Evolutionary conservation across 1,140 invertebrate species (phyloP), one percentile per base, ranked within the genome.

Genomic region (Heterodera schachtii): DNA sequence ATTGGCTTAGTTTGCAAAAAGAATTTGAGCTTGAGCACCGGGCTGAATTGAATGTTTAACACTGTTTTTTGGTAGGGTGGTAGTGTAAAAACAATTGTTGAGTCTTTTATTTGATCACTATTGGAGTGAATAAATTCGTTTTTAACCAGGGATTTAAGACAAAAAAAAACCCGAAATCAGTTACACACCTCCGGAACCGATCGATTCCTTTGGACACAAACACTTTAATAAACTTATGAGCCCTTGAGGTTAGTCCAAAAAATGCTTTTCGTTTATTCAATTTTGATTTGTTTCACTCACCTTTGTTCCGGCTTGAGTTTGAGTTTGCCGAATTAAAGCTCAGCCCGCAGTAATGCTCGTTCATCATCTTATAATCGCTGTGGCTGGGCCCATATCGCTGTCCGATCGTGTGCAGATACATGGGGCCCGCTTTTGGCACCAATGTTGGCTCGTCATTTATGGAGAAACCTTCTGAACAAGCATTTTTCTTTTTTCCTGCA

Each of bases 371-470:
- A 46, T 80, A 31, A 82, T 81, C 80, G 21, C 19, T 49, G 19
- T 66, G 64, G n/a, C 74, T 66, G 13, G 79, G 80, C n/a, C 66
- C 80, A 13, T 19, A 49, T 6, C 80, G 82, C 19, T 82, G 57
- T 9, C 80, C 80, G 31, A 82, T 80, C 9, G 80, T 81, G 11
- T 82, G 43, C 71, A 80, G 80, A n/a, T 46, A 81, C 5, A n/a
- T 21, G 21, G 44, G 49, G 57, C 43, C 46, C 79, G 44, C 19
- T n/a, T 60, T 60, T 82, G 79, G 47, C 47, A 6, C 47, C 47
- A 49, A 49, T 49, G 47, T 49, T 49, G 47, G 47, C 47, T 49
- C 47, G 9, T 9, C 47, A 49, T 49, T 49, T 49, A 49, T 49
- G 47, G 47, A 49, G 47, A 49, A 49, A 49, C 4, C 47, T 49